phyloP scores from a whole-genome alignment of 1,140 invertebrate genomes.

The Hyposmocoma kahamanoa region DNA sequence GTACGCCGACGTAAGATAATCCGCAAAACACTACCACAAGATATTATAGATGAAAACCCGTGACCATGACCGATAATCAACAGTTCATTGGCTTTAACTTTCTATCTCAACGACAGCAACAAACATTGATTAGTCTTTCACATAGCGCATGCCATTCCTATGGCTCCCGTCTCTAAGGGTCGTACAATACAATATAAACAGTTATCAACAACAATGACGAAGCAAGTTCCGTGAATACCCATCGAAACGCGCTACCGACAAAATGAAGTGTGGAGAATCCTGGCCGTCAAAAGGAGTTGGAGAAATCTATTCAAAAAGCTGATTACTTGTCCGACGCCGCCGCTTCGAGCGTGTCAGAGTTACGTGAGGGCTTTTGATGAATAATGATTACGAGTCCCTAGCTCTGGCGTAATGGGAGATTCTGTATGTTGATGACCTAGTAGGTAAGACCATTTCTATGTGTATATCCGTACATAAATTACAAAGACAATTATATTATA shows the following conservation, averaged over 20 bases:
- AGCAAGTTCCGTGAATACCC: constrained; percentile 41
- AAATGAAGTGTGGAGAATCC: constrained; percentile 56
- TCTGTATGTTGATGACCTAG: too few relatives aligned
- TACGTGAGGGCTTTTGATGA: constrained; percentile 3
- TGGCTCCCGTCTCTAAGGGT: constrained; percentile 42
- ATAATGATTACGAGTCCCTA: constrained; percentile 1
- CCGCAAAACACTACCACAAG: too few relatives aligned
- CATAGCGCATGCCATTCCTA: constrained; percentile 38
- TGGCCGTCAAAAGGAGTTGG: constrained; percentile 41
- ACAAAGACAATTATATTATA: too few relatives aligned
- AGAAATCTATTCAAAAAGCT: constrained; percentile 40
- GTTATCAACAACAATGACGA: constrained; percentile 57
- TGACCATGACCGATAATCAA: too few relatives aligned
- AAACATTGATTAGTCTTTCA: constrained; percentile 58
- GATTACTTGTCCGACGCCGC: constrained; percentile 37
- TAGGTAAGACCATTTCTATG: too few relatives aligned
- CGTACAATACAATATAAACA: constrained; percentile 45
- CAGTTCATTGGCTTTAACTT: too few relatives aligned
- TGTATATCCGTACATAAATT: too few relatives aligned
- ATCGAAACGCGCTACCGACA: constrained; percentile 37
- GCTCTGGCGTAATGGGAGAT: too few relatives aligned
- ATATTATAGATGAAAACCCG: too few relatives aligned
- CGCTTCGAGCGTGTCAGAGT: constrained; percentile 1
- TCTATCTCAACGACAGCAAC: too few relatives aligned
- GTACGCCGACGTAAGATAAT: too few relatives aligned